A percentile compares a stretch with the other conserved stretches of the same genome.
Conservation (phyloP, 1,140 invertebrate genomes). For the Adelges cooleyi region DNA sequence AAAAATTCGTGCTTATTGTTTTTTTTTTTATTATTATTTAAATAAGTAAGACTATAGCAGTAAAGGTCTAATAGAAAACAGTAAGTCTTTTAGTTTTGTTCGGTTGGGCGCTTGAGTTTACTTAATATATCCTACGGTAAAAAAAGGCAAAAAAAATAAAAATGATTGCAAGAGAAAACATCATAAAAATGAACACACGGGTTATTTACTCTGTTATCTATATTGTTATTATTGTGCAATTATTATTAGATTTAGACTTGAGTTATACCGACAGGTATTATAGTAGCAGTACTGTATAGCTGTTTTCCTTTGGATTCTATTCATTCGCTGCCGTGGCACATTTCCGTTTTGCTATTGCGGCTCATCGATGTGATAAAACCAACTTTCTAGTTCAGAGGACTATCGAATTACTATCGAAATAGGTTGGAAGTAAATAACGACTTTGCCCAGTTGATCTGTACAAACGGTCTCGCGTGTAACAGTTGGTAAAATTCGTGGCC, state of each 20-base stretch:
- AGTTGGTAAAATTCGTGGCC: too few relatives aligned
- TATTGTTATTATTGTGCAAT: background rate
- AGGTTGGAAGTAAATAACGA: background rate
- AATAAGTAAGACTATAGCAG: too few relatives aligned
- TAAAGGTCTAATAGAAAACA: too few relatives aligned
- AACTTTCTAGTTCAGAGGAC: constrained; percentile 10
- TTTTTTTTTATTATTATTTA: too few relatives aligned
- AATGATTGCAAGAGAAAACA: background rate
- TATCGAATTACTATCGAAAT: background rate
- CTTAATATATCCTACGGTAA: too few relatives aligned
- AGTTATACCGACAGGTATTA: background rate
- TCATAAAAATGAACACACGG: background rate
- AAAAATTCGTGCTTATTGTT: too few relatives aligned
- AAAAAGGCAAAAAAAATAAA: background rate
- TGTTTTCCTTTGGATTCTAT: too few relatives aligned
- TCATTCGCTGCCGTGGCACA: too few relatives aligned
- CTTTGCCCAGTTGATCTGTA: too few relatives aligned
- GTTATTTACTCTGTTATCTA: background rate
- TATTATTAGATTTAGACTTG: constrained; percentile 5
- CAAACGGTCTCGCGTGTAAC: background rate
- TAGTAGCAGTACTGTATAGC: too few relatives aligned
- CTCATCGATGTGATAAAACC: constrained; percentile 5
- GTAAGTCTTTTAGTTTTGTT: too few relatives aligned
- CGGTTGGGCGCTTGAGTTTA: too few relatives aligned
- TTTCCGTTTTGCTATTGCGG: background rate